Evolutionary conservation across 2,797 vertebrate genomes (phyloP).

Genomic region (Pygocentrus nattereri): DNA sequence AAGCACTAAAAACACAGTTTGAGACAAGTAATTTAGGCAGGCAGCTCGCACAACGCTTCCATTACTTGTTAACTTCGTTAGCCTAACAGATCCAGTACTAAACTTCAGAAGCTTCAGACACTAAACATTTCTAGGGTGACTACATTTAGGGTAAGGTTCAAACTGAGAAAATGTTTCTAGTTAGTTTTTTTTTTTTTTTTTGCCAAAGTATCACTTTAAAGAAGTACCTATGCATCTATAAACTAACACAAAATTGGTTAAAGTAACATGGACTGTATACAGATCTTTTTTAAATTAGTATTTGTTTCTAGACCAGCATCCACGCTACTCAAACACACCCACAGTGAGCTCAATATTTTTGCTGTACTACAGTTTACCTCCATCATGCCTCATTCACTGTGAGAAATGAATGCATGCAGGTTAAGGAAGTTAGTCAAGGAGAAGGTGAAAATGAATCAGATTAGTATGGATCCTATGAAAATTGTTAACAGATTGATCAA

Average conservation of each 20-base stretch:
- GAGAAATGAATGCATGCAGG: constrained; percentile 42
- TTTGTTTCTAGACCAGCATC: background rate
- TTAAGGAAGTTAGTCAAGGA: constrained; percentile 3
- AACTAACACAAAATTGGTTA: background rate
- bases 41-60: no score
- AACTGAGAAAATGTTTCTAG: no score
- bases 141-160: no score
- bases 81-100: no score
- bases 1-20: no score
- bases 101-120: no score
- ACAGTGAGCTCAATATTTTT: constrained; percentile 6
- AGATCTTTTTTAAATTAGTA: background rate
- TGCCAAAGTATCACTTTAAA: no score
- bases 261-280: background rate
- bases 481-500: background rate
- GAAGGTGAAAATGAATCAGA: constrained; percentile 24
- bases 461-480: background rate
- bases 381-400: constrained; percentile 51
- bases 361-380: constrained; percentile 49
- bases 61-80: no score
- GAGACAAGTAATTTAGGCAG: no score
- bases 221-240: no score
- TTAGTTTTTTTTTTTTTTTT: no score
- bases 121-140: no score
- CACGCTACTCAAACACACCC: constrained; percentile 13